phyloP scores from a whole-genome alignment of 1,140 invertebrate genomes.

The Apocrypta bakeri region DNA sequence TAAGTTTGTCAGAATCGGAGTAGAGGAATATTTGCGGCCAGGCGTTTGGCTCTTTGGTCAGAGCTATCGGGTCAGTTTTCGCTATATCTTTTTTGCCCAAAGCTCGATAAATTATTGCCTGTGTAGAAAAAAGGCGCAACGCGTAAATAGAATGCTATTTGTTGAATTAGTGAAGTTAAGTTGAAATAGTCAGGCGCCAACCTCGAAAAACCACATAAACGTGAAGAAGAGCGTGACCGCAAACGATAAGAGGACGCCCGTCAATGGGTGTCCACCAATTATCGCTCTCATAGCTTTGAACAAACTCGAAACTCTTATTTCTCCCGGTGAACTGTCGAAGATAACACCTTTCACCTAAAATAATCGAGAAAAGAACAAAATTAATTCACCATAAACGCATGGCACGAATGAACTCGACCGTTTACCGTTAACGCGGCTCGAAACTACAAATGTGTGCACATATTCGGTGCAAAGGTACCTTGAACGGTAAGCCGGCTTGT shows the following conservation, averaged over 20 bases:
- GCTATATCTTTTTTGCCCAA: conserved; percentile 51
- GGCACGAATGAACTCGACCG: no score
- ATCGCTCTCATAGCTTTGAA: conserved; percentile 79
- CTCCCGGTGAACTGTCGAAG: conserved; percentile 84
- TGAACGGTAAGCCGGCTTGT: conserved; percentile 71
- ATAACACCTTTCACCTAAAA: conserved; percentile 81
- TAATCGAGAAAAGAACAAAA: no score
- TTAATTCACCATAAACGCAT: no score
- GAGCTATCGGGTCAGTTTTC: conserved; percentile 63
- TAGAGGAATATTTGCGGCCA: conserved; percentile 86
- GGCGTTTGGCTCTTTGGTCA: conserved; percentile 71
- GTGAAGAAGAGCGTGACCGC: conserved; percentile 76
- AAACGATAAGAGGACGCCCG: conserved; percentile 75
- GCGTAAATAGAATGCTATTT: no score
- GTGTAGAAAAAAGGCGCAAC: not conserved
- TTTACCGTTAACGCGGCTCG: no score
- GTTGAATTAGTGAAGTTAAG: no score
- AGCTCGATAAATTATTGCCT: not conserved
- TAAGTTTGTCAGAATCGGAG: conserved; percentile 81
- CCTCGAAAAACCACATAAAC: conserved; percentile 78
- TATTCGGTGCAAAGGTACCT: conserved; percentile 59
- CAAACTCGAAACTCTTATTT: conserved; percentile 76
- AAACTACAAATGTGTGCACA: no score
- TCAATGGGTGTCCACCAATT: conserved; percentile 74
- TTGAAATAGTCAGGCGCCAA: conserved; percentile 53